phyloP scores from a whole-genome alignment of 2,797 vertebrate species.

The Epinephelus malabaricus region DNA sequence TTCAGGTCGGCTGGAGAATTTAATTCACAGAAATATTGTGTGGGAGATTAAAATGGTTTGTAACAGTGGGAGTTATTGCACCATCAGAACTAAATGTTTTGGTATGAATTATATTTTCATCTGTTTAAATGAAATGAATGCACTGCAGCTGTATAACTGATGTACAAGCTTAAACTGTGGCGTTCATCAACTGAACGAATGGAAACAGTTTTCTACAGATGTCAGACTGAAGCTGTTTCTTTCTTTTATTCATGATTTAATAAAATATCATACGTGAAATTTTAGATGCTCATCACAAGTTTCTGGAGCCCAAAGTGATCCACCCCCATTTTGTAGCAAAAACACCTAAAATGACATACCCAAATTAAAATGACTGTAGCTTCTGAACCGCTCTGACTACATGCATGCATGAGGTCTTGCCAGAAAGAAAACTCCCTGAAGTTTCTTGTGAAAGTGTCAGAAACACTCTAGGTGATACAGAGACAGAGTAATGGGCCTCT shows the following conservation, averaged over 20 bases:
- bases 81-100: not conserved
- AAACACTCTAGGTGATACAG: no score
- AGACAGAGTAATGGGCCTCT: no score
- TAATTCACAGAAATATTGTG: not conserved
- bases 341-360: no score
- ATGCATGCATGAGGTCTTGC: no score
- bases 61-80: not conserved
- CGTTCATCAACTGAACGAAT: conserved; percentile 11
- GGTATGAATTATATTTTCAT: not conserved
- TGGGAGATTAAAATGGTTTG: not conserved
- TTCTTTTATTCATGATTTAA: not conserved
- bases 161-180: not conserved
- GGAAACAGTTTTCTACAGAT: not conserved
- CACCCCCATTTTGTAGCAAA: no score
- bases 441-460: no score
- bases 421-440: no score
- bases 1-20: not conserved
- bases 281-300: not conserved
- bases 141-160: not conserved
- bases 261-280: not conserved
- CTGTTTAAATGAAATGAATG: not conserved
- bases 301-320: not conserved
- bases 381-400: no score
- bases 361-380: no score
- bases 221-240: not conserved